Base-by-base conservation (phyloP, 1,140 invertebrate species). In the Atopsyche davidsoni region DNA sequence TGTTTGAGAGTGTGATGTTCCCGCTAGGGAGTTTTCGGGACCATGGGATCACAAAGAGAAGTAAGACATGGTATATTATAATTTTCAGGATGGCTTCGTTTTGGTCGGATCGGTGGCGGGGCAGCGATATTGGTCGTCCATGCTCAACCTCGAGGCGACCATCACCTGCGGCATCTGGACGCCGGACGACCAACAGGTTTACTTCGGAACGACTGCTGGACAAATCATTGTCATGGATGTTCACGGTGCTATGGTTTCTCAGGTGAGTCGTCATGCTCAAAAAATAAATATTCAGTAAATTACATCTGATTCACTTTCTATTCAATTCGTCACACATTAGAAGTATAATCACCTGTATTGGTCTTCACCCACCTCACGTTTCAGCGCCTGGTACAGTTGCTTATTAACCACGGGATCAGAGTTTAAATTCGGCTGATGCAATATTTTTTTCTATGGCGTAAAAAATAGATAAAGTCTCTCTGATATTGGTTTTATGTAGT, bases 121-220 rank as follows among this genome's bases (percentile, higher is more conserved):
- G 0, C 95, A 98, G 67, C 76, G 96, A 0, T 97, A 98, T 69
- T 99, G 96, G 96, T 97, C 94, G 3, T 95, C 94, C 14, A 95
- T 96, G 87, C 73, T 98, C 21, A 94, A 94, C 61, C 73, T 96
- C 46, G 90, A 96, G 62, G 86, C 90, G 10, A 87, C 85, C 19
- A 96, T 98, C 59, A 94, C 89, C 1, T 96, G 93, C 67, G 95
- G 94, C 18, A 90, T 94, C 61, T 99, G 96, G 95, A 93, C 93
- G 6, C 95, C 96, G 0, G 92, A 96, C 66, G 95, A 98, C 73
- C 87, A 93, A 65, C 92, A 96, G 73, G 93, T 97, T 17, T 93
- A 96, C 73, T 92, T 98, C 67, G 93, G 93, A 16, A 96, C 92
- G 11, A 92, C 88, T 1, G 86, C 87, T 47, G 92, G 92, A 0